These are phyloP conservation scores for Drosophila jambulina DNA, from an alignment of 1,140 invertebrate species.

Conservation along the genomic window DNA sequence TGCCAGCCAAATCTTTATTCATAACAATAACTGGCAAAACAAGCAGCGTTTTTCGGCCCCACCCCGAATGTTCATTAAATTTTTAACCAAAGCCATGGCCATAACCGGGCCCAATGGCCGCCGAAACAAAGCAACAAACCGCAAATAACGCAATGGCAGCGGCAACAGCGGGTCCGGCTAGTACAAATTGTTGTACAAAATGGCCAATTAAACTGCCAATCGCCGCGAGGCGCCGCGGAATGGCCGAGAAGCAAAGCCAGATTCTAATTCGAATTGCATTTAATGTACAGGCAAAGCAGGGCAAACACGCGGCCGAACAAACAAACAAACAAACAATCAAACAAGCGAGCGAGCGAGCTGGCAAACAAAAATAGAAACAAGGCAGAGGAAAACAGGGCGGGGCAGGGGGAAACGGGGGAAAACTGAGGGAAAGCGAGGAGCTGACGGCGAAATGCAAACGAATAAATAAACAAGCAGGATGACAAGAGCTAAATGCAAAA, in stretches of 20 bases:
- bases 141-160: conserved; percentile 25
- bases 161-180: neutral
- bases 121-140: conserved; percentile 34
- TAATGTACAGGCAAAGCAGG: conserved; percentile 26
- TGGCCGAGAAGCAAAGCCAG: conserved; percentile 23
- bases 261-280: conserved; percentile 55
- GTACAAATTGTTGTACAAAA: conserved; percentile 48
- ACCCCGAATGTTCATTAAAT: conserved; percentile 34
- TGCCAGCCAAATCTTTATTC: conserved; percentile 26
- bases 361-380: conserved; percentile 18
- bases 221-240: conserved; percentile 34
- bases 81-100: conserved; percentile 30
- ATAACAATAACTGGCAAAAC: conserved; percentile 15
- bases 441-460: conserved; percentile 33
- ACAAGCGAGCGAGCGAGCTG: conserved; percentile 7
- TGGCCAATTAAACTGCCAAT: conserved; percentile 56
- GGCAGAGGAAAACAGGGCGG: neutral
- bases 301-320: conserved; percentile 35
- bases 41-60: neutral
- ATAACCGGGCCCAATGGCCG: conserved; percentile 13
- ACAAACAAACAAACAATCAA: conserved; percentile 24
- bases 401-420: too few relatives aligned
- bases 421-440: neutral
- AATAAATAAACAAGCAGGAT: conserved; percentile 21
- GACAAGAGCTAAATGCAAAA: conserved; percentile 52